Percentiles rank a stretch among this genome's conserved stretches.
These are phyloP conservation scores for Drosophila mimica DNA, from an alignment of 2,888 invertebrate genomes.

Conservation along the genomic window DNA sequence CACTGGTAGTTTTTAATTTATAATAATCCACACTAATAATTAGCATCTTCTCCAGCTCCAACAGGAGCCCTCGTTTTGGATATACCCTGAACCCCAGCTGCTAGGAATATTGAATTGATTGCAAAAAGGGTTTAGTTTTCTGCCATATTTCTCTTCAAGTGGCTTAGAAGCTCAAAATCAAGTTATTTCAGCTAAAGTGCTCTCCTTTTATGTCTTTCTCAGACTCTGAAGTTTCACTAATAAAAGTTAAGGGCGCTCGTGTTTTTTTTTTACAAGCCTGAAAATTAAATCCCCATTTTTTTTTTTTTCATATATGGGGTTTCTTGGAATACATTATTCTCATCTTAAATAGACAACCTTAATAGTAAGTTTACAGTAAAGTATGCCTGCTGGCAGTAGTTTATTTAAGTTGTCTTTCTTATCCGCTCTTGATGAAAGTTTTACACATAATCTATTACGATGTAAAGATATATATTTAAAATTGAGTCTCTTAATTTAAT, in stretches of 20 bases:
- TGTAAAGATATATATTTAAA: not conserved
- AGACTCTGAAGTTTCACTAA: not conserved
- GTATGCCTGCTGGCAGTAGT: no score
- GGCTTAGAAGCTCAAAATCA: not conserved
- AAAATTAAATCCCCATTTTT: no score
- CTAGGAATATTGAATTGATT: not conserved
- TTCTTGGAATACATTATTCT: not conserved
- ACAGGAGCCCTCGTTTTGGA: no score
- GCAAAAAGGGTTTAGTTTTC: not conserved
- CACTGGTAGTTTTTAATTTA: constrained; percentile 28
- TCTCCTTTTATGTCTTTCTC: not conserved
- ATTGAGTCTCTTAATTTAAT: not conserved
- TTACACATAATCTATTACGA: not conserved
- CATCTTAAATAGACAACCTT: not conserved
- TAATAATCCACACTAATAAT: constrained; percentile 11
- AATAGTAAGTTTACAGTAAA: not conserved
- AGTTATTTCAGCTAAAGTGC: not conserved
- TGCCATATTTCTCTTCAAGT: not conserved
- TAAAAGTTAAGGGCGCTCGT: not conserved
- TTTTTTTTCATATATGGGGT: no score
- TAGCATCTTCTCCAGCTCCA: no score
- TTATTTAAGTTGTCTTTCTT: no score
- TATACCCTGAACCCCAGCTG: not conserved
- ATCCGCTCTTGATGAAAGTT: not conserved
- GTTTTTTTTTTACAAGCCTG: not conserved